A percentile compares a stretch with the other conserved stretches of the same genome.
These are phyloP conservation scores for Coleophora flavipennella DNA, from an alignment of 2,888 invertebrate species.

Conservation along the genomic window DNA sequence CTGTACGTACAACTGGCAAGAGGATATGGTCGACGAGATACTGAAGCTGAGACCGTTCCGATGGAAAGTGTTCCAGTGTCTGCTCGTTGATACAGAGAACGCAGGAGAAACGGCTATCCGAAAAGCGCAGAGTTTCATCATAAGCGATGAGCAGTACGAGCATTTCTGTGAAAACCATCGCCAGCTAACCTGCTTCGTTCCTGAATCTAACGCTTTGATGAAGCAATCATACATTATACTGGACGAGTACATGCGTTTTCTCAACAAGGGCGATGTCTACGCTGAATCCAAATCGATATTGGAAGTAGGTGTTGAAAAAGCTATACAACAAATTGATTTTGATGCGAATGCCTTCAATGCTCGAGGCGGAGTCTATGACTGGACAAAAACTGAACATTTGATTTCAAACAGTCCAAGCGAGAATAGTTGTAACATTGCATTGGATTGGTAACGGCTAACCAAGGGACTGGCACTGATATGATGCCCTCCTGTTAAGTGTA, in stretches of 20 bases:
- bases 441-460: too few relatives aligned
- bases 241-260: conserved; percentile 7
- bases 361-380: conserved; percentile 1
- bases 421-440: too few relatives aligned
- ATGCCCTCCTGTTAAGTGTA: too few relatives aligned
- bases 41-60: conserved; percentile 4
- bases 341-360: conserved; percentile 1
- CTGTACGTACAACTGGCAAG: conserved; percentile 8
- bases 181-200: conserved; percentile 5
- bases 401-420: background rate
- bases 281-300: conserved; percentile 4
- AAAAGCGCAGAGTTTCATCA: too few relatives aligned
- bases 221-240: conserved; percentile 7
- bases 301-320: conserved; percentile 1
- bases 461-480: too few relatives aligned
- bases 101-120: background rate
- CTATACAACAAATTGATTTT: conserved; percentile 3
- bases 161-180: conserved; percentile 6
- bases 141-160: background rate
- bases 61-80: conserved; percentile 8
- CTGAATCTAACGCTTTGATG: conserved; percentile 7
- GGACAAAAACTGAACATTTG: conserved; percentile 3
- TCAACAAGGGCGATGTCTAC: conserved; percentile 6
- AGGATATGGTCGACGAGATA: conserved; percentile 6
- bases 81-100: conserved; percentile 6